phyloP scores from a whole-genome alignment of 2,888 invertebrate species.

The Miltochrista miniata region DNA sequence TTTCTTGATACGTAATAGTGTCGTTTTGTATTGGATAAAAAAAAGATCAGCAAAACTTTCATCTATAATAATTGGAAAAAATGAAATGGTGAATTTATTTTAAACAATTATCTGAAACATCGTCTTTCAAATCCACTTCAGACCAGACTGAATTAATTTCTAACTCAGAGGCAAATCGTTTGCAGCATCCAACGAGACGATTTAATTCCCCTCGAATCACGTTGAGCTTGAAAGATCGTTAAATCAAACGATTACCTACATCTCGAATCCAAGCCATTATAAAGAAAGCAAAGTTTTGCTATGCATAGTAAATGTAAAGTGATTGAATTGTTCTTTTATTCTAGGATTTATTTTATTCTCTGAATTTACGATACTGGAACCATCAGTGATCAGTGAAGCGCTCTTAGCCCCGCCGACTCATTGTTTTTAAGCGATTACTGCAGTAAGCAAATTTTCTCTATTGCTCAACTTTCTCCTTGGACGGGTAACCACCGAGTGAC shows the following conservation, averaged over 20 bases:
- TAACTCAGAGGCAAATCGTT: conserved; percentile 2
- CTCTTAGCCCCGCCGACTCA: too few species aligned
- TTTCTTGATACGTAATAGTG: too few species aligned
- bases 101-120: not conserved
- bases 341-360: not conserved
- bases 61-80: too few species aligned
- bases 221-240: conserved; percentile 21
- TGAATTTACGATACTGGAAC: not conserved
- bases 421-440: too few species aligned
- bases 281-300: conserved; percentile 23
- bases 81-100: not conserved
- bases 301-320: not conserved
- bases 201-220: conserved; percentile 25
- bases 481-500: too few species aligned
- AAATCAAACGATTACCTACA: conserved; percentile 29
- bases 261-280: conserved; percentile 26
- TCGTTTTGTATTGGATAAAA: too few species aligned
- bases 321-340: not conserved
- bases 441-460: too few species aligned
- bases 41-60: too few species aligned
- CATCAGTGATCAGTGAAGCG: too few species aligned
- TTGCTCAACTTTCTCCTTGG: too few species aligned
- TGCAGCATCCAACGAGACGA: conserved; percentile 12
- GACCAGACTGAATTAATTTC: conserved; percentile 1
- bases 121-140: not conserved